These are phyloP conservation scores for Lepus oiostolus DNA, from an alignment of 2,797 vertebrate genomes.

Conservation along the genomic window DNA sequence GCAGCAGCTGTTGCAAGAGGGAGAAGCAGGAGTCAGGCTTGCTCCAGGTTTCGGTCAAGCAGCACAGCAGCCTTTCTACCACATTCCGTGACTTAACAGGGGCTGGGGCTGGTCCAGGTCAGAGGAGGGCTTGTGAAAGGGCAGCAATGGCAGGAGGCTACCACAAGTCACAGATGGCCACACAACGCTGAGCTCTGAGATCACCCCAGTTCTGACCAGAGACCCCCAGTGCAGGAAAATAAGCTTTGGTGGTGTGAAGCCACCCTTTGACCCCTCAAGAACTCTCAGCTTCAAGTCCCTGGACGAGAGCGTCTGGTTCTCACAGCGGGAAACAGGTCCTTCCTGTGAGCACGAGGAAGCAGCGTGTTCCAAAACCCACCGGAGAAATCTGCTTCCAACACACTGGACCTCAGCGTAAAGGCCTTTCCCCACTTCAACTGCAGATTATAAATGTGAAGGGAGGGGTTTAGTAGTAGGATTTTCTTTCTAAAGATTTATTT, in stretches of 20 bases:
- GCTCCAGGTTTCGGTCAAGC: neutral
- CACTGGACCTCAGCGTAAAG: neutral
- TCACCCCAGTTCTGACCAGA: neutral
- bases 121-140: neutral
- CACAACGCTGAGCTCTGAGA: neutral
- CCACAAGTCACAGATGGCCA: neutral
- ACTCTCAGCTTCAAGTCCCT: neutral
- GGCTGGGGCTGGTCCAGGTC: neutral
- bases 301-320: neutral
- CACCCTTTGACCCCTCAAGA: neutral
- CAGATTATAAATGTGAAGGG: neutral
- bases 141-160: neutral
- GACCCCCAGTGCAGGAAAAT: neutral
- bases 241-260: neutral
- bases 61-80: neutral
- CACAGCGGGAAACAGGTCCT: conserved; percentile 39
- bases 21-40: neutral
- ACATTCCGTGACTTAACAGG: neutral
- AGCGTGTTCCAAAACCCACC: neutral
- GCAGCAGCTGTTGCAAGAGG: neutral
- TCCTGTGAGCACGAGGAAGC: neutral
- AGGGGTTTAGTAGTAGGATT: neutral
- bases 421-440: neutral
- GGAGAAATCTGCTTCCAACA: neutral
- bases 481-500: too few species aligned